Percentiles rank a stretch among this genome's conserved stretches.
Evolutionary conservation across 1,140 invertebrate species (phyloP).

Genomic region (Bilobella aurantiaca): DNA sequence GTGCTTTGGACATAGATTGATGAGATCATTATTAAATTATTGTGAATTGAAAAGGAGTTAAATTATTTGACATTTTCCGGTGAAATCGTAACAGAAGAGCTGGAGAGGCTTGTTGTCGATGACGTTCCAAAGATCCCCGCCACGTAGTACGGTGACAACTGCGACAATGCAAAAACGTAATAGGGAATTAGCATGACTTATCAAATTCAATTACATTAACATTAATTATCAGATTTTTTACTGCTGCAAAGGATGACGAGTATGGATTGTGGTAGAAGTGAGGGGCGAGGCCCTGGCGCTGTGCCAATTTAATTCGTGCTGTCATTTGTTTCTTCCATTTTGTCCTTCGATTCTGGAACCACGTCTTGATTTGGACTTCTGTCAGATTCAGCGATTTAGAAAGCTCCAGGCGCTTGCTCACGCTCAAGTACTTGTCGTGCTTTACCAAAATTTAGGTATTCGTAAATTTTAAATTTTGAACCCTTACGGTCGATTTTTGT

Average conservation of each 20-base stretch:
- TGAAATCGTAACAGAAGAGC: too few species aligned
- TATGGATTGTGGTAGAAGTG: slow-evolving; percentile 42
- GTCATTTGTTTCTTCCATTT: slow-evolving; percentile 95
- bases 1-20: too few species aligned
- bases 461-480: neutral
- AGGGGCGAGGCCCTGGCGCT: slow-evolving; percentile 65
- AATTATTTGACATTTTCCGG: too few species aligned
- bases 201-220: neutral
- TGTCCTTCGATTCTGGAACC: slow-evolving; percentile 73
- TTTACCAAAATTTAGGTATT: slow-evolving; percentile 37
- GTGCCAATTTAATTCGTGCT: slow-evolving; percentile 72
- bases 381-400: slow-evolving; percentile 77
- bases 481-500: neutral
- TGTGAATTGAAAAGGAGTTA: too few species aligned
- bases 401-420: slow-evolving; percentile 85
- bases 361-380: slow-evolving; percentile 94
- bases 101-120: too few species aligned
- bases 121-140: slow-evolving; percentile 19
- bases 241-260: slow-evolving; percentile 28
- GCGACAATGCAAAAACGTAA: neutral
- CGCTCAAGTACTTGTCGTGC: slow-evolving; percentile 88
- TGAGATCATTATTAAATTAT: too few species aligned
- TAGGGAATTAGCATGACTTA: neutral
- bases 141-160: slow-evolving; percentile 24
- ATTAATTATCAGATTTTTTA: slow-evolving; percentile 16